Evolutionary conservation across 2,113 vertebrate species (phyloP), one percentile per base, ranked within the genome.

Genomic region (Osmerus mordax): DNA sequence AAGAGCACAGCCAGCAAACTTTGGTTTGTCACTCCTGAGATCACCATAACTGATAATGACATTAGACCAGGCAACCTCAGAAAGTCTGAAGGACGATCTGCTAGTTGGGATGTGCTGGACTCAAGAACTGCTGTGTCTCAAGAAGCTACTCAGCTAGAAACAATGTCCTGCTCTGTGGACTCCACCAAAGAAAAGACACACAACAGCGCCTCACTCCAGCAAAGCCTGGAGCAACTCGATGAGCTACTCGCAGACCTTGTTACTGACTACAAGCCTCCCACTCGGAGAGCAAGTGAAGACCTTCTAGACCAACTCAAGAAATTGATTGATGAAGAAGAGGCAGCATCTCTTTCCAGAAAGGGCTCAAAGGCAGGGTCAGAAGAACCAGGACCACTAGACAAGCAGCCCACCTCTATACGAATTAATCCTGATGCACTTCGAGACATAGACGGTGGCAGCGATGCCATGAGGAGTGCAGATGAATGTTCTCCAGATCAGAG

Each of bases 11-110:
- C 80, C 0, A 91, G 91, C 70, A 95, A 95, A 66, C 94, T 94
- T 12, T 99, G 97, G 97, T 97, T 95, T 3, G 93, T 98, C 59
- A 97, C 97, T 0, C 97, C 97, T 0, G 97, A 98, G 84, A 99
- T 99, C 86, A 99, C 97, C 74, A 99, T 99, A 88, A 99, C 97
- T 0, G 97, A 99, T 87, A 99, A 99, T 0, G 97, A 99, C 76
- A 92, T 97, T 73, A 92, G 93, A 0, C 81, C 93, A 0, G 87
- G 93, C 0, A 92, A 88, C 75, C 81, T 90, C 67, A 85, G 82
- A 64, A 93, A 91, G 64, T 79, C 78, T 0, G 93, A 95, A 56
- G 84, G 86, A 67, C 91, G 93, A 16, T 94, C 94, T 0, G 92
- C 94, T 65, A 95, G 94, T 86, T 95, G 93, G 93, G 94, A 95